Evolutionary conservation across 2,888 invertebrate species (phyloP).

Genomic region (Xanthorhoe designata): DNA sequence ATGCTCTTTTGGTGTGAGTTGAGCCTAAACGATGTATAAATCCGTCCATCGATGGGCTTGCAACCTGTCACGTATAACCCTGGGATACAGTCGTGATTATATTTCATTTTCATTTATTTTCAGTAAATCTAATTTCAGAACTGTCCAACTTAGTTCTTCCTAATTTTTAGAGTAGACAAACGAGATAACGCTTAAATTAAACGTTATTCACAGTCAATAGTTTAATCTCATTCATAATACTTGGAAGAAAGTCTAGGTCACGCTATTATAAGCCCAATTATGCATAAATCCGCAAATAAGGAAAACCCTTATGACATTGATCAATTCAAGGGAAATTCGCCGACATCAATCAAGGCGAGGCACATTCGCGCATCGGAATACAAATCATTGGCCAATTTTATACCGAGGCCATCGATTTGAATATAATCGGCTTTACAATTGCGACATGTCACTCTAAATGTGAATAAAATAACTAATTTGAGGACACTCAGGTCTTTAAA

Average conservation of each 20-base stretch:
- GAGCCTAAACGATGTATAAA: no score
- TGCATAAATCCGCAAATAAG: constrained; percentile 25
- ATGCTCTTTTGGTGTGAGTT: no score
- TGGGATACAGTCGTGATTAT: no score
- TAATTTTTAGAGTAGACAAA: no score
- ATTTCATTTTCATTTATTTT: no score
- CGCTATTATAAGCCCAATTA: neutral
- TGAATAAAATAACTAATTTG: constrained; percentile 8
- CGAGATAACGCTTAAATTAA: no score
- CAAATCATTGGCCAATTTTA: constrained; percentile 34
- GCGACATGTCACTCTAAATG: constrained; percentile 23
- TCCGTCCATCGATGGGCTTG: no score
- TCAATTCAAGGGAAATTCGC: constrained; percentile 38
- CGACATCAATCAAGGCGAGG: constrained; percentile 31
- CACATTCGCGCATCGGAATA: constrained; percentile 35
- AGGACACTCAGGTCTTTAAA: constrained; percentile 1
- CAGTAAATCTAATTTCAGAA: no score
- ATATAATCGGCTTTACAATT: constrained; percentile 35
- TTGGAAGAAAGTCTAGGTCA: neutral
- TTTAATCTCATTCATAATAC: neutral
- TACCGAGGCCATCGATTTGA: constrained; percentile 39
- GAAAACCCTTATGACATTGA: constrained; percentile 37
- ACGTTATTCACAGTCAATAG: no score
- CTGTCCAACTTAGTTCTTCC: no score
- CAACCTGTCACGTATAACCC: no score